Base-by-base conservation (phyloP, 2,888 invertebrate genomes). In the Drosophila maculinotata region DNA sequence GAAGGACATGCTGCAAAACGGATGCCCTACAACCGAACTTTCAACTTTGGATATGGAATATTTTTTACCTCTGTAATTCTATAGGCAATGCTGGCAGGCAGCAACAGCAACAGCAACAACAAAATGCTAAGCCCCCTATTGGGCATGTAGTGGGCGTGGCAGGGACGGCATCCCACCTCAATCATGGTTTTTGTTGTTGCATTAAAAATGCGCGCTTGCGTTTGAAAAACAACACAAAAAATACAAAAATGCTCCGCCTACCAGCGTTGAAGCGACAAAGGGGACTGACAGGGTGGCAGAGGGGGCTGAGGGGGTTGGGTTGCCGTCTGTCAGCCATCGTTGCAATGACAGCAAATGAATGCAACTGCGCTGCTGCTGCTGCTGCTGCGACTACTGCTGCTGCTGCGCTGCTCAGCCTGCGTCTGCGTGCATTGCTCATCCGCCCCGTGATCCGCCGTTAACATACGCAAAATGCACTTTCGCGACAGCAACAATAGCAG, bases 181-280 rank as follows among this genome's bases (percentile, higher is more conserved):
- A 33, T 42, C 41, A 31, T 48, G 49, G 45, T 45, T 65, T 48
- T 51, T 70, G 70, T 59, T 73, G 69, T 63, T 75, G 75, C 80
- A 90, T 90, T 90, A 77, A 89, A 90, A 91, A 90, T 89, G 85
- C 89, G 87, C 90, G 91, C 90, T 90, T 89, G 90, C 90, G 89
- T 90, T 90, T 89, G 85, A 83, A 88, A 90, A 52, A 28, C 47
- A 51, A 41, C 52, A 73, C 76, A 90, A 80, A 90, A 88, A 80
- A 80, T 77, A 84, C 77, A 89, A 90, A 90, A 90, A 85, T 79
- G 90, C 89, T 82, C 90, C 91, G 90, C 91, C 91, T 81, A 85
- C 87, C 62, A 51, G n/a, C 10, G 20, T 17, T 9, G 28, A 15
- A 20, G 9, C 4, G 33, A n/a, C 23, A 12, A 5, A 3, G 10